These are phyloP conservation scores for Barbus barbus DNA, from an alignment of 2,113 vertebrate genomes.

Conservation along the genomic window DNA sequence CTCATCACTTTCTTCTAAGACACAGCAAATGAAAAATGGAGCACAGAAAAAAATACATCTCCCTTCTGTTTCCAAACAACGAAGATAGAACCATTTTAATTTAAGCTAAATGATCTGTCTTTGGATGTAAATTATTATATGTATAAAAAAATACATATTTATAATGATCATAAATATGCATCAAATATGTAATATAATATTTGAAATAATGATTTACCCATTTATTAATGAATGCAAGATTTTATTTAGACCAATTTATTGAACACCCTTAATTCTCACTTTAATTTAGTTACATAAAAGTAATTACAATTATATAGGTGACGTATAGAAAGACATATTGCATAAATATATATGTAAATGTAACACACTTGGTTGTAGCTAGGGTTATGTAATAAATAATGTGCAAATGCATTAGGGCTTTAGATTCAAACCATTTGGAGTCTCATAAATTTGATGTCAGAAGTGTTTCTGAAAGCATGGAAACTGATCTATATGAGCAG, in stretches of 20 bases:
- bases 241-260: background rate
- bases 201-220: background rate
- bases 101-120: background rate
- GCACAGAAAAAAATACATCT: background rate
- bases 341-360: no score
- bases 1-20: conserved; percentile 43
- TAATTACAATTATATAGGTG: background rate
- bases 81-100: background rate
- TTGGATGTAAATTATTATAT: background rate
- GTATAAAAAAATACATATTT: no score
- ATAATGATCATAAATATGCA: background rate
- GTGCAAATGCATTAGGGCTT: background rate
- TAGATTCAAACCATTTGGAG: background rate
- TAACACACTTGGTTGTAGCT: background rate
- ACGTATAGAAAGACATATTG: no score
- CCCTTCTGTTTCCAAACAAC: no score
- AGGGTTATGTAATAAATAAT: background rate
- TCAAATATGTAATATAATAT: no score
- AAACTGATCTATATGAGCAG: no score
- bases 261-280: background rate
- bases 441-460: background rate
- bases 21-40: background rate
- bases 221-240: background rate
- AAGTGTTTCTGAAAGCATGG: background rate
- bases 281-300: background rate